Conservation (phyloP, 2,888 invertebrate genomes). For the Andrena praecox region DNA sequence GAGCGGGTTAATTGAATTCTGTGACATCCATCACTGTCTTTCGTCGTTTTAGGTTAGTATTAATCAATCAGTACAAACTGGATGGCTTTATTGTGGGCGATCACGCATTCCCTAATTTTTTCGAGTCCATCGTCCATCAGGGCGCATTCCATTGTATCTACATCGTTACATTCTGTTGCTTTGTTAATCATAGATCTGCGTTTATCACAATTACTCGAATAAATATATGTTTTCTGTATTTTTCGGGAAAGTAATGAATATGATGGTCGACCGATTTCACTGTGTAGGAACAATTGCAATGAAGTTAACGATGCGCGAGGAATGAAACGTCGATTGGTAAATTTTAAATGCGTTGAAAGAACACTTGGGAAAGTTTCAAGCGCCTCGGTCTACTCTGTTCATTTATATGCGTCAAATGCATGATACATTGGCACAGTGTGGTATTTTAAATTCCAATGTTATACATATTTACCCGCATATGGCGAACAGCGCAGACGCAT, state of each 20-base stretch:
- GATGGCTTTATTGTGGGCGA: constrained; percentile 16
- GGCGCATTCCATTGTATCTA: no score
- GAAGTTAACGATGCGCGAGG: no score
- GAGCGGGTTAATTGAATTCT: not conserved
- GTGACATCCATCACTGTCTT: not conserved
- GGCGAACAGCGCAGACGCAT: constrained; percentile 46
- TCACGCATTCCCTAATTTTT: constrained; percentile 4
- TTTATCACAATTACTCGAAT: not conserved
- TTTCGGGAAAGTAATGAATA: not conserved
- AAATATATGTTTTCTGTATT: not conserved
- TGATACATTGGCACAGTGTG: no score
- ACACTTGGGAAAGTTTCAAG: no score
- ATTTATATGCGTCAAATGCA: no score
- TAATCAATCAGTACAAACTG: not conserved
- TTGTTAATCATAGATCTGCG: not conserved
- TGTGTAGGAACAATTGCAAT: no score
- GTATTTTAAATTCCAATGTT: no score
- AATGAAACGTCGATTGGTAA: no score
- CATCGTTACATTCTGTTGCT: not conserved
- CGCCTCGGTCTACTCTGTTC: no score
- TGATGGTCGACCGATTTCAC: no score
- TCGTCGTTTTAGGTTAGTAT: not conserved
- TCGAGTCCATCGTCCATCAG: not conserved
- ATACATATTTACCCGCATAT: constrained; percentile 28
- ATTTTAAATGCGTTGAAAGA: no score